These are phyloP conservation scores for Bhutanitis thaidina DNA, from an alignment of 2,888 invertebrate genomes.

Conservation along the genomic window DNA sequence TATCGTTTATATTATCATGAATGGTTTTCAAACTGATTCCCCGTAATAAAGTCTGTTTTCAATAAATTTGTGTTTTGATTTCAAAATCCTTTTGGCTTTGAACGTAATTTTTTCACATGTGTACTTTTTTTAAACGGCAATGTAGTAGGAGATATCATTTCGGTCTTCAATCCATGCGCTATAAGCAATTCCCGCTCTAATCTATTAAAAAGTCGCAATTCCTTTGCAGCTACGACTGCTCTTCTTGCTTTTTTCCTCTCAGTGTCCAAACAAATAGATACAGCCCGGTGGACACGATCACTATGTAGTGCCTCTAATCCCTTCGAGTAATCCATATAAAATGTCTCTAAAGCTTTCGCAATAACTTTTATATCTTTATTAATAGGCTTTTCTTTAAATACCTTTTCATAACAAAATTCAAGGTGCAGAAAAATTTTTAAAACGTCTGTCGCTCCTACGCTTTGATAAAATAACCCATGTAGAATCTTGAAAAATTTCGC, in stretches of 20 bases:
- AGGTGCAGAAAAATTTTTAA: slow-evolving; percentile 80
- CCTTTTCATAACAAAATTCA: slow-evolving; percentile 82
- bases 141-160: background rate
- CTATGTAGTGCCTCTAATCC: slow-evolving; percentile 78
- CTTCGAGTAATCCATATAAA: slow-evolving; percentile 71
- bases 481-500: slow-evolving; percentile 76
- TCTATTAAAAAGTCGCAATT: slow-evolving; percentile 73
- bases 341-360: slow-evolving; percentile 80
- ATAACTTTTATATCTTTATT: slow-evolving; percentile 75
- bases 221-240: slow-evolving; percentile 78
- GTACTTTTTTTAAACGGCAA: slow-evolving; percentile 12
- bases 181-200: slow-evolving; percentile 64
- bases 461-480: slow-evolving; percentile 75
- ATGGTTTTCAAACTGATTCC: slow-evolving; percentile 62
- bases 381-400: slow-evolving; percentile 79
- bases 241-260: slow-evolving; percentile 71
- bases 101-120: background rate
- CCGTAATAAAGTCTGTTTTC: slow-evolving; percentile 74
- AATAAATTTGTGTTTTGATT: slow-evolving; percentile 39
- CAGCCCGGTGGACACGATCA: slow-evolving; percentile 70
- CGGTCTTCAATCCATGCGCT: slow-evolving; percentile 47
- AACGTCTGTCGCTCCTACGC: slow-evolving; percentile 76
- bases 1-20: slow-evolving; percentile 55
- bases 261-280: slow-evolving; percentile 70
- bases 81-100: background rate